Conservation (phyloP, 2,888 invertebrate genomes). For the Myathropa florea region DNA sequence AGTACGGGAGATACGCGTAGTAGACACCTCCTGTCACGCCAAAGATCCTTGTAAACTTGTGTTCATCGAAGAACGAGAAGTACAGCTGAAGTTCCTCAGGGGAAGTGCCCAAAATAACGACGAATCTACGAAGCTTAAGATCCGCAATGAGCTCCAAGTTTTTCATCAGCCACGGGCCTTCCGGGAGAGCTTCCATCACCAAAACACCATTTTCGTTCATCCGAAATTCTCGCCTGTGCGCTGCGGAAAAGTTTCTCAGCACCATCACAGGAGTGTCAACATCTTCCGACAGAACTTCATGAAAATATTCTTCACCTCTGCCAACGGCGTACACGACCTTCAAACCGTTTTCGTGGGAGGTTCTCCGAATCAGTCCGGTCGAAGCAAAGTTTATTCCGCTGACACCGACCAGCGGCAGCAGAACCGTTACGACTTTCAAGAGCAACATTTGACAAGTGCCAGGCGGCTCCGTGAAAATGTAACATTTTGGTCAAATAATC, state of each 20-base stretch:
- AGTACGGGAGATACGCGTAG: constrained; percentile 22
- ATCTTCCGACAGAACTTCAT: constrained; percentile 6
- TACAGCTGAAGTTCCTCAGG: not conserved
- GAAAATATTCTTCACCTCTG: not conserved
- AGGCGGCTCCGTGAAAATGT: not conserved
- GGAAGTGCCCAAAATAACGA: not conserved
- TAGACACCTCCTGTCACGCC: not conserved
- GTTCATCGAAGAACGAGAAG: constrained; percentile 3
- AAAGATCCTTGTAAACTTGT: constrained; percentile 26
- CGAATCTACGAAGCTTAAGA: not conserved
- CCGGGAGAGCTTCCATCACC: not conserved
- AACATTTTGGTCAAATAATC: not conserved
- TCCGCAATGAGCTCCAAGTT: not conserved
- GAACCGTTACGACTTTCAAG: not conserved
- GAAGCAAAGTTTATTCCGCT: not conserved
- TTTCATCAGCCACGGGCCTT: not conserved
- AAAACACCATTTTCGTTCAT: not conserved
- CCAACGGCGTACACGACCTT: constrained; percentile 14
- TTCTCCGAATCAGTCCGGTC: too few species aligned
- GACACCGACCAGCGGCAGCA: not conserved
- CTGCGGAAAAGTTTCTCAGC: not conserved
- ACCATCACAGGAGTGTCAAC: constrained; percentile 1
- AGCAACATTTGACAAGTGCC: constrained; percentile 18
- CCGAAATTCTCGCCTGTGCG: not conserved
- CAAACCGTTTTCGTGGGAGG: not conserved